Conservation (phyloP, 2,113 vertebrate genomes). For the Anguilla japonica region DNA sequence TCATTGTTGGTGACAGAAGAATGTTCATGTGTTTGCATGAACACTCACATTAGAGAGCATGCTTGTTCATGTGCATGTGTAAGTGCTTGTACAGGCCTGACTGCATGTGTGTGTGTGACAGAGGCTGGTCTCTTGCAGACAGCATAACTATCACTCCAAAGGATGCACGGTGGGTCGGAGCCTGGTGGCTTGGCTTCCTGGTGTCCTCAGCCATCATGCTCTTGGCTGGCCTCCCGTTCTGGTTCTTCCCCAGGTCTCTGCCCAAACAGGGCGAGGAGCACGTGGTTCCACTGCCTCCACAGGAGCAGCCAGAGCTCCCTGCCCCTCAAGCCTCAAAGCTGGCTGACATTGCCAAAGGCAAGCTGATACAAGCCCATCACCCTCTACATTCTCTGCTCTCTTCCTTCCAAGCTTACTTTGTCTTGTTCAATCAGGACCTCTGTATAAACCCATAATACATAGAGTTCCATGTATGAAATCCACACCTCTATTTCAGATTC, state of each 20-base stretch:
- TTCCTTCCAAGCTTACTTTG: not conserved
- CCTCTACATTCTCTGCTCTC: not conserved
- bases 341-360: conserved; percentile 65
- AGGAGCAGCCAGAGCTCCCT: not conserved
- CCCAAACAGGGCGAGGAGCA: conserved; percentile 50
- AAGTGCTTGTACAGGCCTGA: not conserved
- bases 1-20: not conserved
- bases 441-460: not conserved
- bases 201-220: conserved; percentile 64
- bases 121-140: conserved; percentile 60
- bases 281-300: not conserved
- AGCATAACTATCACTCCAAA: conserved; percentile 78
- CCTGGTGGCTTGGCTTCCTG: conserved; percentile 91
- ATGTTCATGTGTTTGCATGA: not conserved
- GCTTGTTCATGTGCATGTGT: not conserved
- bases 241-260: conserved; percentile 79
- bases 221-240: conserved; percentile 82
- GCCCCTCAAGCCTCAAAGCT: conserved; percentile 46
- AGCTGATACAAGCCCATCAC: not conserved
- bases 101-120: not conserved
- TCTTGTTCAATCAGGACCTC: not conserved
- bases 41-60: too few relatives aligned
- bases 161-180: conserved; percentile 93
- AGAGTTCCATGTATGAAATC: not conserved
- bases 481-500: not conserved